A percentile compares a stretch with the other conserved stretches of the same genome.
Evolutionary conservation across 2,797 vertebrate genomes (phyloP).

Genomic region (Paguma larvata): DNA sequence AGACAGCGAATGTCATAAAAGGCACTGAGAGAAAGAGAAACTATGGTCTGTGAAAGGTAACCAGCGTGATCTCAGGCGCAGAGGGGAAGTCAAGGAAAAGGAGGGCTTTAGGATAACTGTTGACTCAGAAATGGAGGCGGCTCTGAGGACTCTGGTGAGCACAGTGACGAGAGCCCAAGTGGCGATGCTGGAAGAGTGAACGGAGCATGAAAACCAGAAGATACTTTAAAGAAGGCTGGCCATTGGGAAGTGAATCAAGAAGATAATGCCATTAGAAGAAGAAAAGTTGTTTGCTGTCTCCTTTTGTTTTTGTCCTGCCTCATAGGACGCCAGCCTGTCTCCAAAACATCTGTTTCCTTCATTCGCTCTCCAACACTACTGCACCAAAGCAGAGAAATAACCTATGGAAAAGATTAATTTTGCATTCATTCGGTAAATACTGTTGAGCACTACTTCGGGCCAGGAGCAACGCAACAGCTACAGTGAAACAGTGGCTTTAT

Average conservation of each 20-base stretch:
- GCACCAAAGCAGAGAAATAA: not conserved
- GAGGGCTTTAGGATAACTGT: not conserved
- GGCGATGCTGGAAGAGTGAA: not conserved
- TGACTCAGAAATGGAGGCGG: not conserved
- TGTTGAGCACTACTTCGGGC: not conserved
- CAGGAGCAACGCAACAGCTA: not conserved
- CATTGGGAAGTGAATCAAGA: not conserved
- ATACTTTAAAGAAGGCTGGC: not conserved
- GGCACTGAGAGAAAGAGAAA: not conserved
- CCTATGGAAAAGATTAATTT: not conserved
- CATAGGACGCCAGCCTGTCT: rapidly evolving
- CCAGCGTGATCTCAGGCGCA: not conserved
- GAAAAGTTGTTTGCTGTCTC: not conserved
- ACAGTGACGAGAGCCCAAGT: too few relatives aligned
- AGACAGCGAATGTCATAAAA: not conserved
- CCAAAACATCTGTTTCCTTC: not conserved
- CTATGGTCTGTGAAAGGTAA: not conserved
- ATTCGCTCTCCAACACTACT: not conserved
- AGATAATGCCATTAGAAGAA: not conserved
- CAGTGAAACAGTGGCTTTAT: not conserved
- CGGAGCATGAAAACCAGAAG: not conserved
- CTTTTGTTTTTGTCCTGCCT: not conserved
- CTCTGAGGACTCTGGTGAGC: not conserved
- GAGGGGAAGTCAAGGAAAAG: not conserved
- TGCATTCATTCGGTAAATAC: slow-evolving; percentile 66